A percentile compares a stretch with the other conserved stretches of the same genome.
Evolutionary conservation across 1,140 invertebrate species (phyloP).

Genomic region (Laupala kohalensis): DNA sequence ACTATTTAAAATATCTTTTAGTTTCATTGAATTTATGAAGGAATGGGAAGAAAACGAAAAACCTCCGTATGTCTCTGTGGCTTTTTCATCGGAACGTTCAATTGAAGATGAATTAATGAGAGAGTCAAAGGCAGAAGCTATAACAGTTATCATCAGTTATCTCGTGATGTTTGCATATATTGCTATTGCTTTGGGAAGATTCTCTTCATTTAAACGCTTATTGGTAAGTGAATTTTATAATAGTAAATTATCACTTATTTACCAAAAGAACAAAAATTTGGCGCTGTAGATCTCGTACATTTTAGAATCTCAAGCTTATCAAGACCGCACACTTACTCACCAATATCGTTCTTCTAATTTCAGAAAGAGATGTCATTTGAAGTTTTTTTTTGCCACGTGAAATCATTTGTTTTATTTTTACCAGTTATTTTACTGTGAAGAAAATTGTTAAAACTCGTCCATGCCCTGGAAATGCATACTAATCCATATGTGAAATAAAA

Average conservation of each 20-base stretch:
- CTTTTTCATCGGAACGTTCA: constrained; percentile 68
- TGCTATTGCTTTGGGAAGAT: constrained; percentile 65
- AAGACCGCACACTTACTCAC: too few species aligned
- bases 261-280: neutral
- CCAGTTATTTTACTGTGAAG: too few species aligned
- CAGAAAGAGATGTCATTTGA: too few species aligned
- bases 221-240: neutral
- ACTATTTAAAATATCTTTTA: constrained; percentile 18
- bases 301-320: too few species aligned
- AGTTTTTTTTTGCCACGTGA: too few species aligned
- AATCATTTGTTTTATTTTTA: too few species aligned
- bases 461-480: too few species aligned
- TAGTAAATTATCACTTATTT: neutral
- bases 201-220: constrained; percentile 24
- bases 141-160: constrained; percentile 76
- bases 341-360: too few species aligned
- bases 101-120: constrained; percentile 79
- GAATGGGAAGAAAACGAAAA: constrained; percentile 40
- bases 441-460: too few species aligned
- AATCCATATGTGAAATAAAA: too few species aligned
- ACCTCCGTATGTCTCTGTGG: constrained; percentile 53
- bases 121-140: constrained; percentile 66
- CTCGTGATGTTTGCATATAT: constrained; percentile 88
- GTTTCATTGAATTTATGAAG: constrained; percentile 66
- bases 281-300: too few species aligned